Conservation (phyloP, 2,113 vertebrate genomes). For the Carassius carassius region DNA sequence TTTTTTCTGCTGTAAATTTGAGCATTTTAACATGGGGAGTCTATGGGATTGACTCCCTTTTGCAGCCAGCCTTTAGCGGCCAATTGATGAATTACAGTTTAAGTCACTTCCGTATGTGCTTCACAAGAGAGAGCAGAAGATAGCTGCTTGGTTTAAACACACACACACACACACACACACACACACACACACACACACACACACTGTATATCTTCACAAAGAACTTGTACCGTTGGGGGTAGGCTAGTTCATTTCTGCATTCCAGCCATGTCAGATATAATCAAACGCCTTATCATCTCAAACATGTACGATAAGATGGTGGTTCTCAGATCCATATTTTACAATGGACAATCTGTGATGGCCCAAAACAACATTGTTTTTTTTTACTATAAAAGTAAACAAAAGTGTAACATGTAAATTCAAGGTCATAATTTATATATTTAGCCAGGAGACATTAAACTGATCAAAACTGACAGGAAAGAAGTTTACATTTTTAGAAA, state of each 20-base stretch:
- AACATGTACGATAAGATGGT: neutral
- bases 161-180: too few relatives aligned
- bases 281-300: conserved; percentile 40
- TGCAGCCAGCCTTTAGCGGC: too few relatives aligned
- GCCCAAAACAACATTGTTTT: neutral
- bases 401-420: neutral
- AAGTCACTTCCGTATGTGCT: too few relatives aligned
- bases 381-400: neutral
- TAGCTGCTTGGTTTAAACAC: too few relatives aligned
- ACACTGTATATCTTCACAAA: neutral
- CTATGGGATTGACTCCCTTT: too few relatives aligned
- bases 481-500: neutral
- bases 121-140: too few relatives aligned
- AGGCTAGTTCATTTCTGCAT: conserved; percentile 39
- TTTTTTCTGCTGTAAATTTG: too few relatives aligned
- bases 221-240: neutral
- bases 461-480: neutral
- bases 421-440: neutral
- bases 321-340: neutral
- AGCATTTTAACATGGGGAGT: too few relatives aligned
- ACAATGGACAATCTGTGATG: neutral
- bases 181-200: too few relatives aligned
- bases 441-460: neutral
- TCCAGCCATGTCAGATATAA: conserved; percentile 43
- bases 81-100: too few relatives aligned